phyloP scores from a whole-genome alignment of 2,113 vertebrate species.

The Ciconia stormi region DNA sequence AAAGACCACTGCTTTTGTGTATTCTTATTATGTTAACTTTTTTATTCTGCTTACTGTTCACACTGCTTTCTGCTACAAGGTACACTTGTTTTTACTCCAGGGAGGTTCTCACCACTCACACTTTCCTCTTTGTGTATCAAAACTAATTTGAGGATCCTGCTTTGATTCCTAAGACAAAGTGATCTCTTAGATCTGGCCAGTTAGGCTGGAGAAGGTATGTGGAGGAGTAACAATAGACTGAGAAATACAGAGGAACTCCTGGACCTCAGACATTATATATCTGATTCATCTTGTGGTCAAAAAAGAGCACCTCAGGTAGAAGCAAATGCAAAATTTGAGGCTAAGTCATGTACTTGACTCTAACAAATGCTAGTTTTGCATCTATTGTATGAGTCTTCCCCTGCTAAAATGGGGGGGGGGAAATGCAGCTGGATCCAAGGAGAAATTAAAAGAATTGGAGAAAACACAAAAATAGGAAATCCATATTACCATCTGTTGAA shows the following conservation, averaged over 20 bases:
- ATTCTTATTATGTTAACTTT: neutral
- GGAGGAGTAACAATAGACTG: neutral
- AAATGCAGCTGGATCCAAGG: neutral
- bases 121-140: neutral
- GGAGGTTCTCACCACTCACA: neutral
- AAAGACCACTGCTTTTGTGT: neutral
- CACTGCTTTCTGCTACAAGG: neutral
- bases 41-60: neutral
- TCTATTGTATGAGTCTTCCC: neutral
- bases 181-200: neutral
- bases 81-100: neutral
- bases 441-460: neutral
- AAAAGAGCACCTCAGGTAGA: neutral
- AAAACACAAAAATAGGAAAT: neutral
- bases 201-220: neutral
- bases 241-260: neutral
- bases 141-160: neutral
- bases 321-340: neutral
- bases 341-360: neutral
- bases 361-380: neutral
- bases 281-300: neutral
- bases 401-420: neutral
- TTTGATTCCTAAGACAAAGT: neutral
- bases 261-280: neutral
- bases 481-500: neutral